Percentiles rank a stretch among this genome's conserved stretches.
Conservation (phyloP, 2,797 vertebrate species). For the Phylloscopus collybita region DNA sequence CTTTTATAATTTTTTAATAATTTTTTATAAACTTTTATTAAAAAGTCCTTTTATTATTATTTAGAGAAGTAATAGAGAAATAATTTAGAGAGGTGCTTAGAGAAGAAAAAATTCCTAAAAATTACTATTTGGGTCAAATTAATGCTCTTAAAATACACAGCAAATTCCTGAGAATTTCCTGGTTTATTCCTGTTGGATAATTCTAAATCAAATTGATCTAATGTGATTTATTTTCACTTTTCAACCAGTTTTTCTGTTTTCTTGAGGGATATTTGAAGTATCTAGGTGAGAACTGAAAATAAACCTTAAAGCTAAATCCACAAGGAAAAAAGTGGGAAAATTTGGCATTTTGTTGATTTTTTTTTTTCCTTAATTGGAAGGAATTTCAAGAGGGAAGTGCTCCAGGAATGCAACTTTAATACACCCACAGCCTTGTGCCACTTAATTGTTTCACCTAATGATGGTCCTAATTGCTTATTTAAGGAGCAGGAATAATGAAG, state of each 20-base stretch:
- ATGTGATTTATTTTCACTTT: background rate
- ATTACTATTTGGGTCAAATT: rapidly evolving
- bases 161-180: background rate
- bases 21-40: background rate
- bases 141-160: background rate
- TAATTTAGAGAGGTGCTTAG: background rate
- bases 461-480: background rate
- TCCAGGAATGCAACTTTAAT: background rate
- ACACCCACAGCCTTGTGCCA: background rate
- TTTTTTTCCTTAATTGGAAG: background rate
- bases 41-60: background rate
- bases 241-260: background rate
- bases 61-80: background rate
- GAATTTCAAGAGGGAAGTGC: background rate
- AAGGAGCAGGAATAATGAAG: background rate
- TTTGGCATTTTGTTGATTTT: background rate
- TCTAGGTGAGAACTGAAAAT: background rate
- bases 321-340: background rate
- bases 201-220: background rate
- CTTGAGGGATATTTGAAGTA: background rate
- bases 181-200: background rate
- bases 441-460: background rate
- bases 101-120: background rate
- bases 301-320: background rate
- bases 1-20: background rate